Evolutionary conservation across 2,888 invertebrate genomes (phyloP), one percentile per base, ranked within the genome.

Genomic region (Cerastis rubricosa): DNA sequence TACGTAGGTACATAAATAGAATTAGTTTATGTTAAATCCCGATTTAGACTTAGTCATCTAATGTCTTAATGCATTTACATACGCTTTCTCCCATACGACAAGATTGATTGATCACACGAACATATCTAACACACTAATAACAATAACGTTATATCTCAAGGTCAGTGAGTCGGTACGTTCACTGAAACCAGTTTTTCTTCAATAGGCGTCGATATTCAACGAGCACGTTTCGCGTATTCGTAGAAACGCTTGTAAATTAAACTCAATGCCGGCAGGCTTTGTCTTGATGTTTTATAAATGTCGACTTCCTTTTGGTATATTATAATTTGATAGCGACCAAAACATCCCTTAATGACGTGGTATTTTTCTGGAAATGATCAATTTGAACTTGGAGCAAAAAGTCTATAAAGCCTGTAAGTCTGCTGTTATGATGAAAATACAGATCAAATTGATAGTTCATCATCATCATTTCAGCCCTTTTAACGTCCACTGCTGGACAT

Each of bases 61-160:
- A 81, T 84, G 59, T 65, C 47, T 71, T 51, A 78, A 71, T 83
- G 29, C 59, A 81, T 81, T 80, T 61, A 69, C 82, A 85, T 70
- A 72, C 71, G 68, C 71, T 77, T 82, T 76, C 83, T 70, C 83
- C 71, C 17, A 51, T 54, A 49, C 49, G 65, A 65, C 61, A 72
- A 57, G 57, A 61, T 80, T 85, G 82, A 83, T 83, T 35, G 85
- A 76, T 85, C 57, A 35, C 65, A 40, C 61, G 40, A 72, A 40
- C 47, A 51, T 61, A 81, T 71, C 64, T 69, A 85, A 70, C 76
- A 81, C 71, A 81, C 66, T 70, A 70, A 67, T 49, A 85, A 72
- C 66, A 83, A 85, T 81, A 85, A 71, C n/a, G 69, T 68, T 75
- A 72, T 70, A 72, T 70, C 85, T 83, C 82, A 83, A 83, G 82